phyloP scores from a whole-genome alignment of 1,140 invertebrate genomes.

The Drosophila ambigua region DNA sequence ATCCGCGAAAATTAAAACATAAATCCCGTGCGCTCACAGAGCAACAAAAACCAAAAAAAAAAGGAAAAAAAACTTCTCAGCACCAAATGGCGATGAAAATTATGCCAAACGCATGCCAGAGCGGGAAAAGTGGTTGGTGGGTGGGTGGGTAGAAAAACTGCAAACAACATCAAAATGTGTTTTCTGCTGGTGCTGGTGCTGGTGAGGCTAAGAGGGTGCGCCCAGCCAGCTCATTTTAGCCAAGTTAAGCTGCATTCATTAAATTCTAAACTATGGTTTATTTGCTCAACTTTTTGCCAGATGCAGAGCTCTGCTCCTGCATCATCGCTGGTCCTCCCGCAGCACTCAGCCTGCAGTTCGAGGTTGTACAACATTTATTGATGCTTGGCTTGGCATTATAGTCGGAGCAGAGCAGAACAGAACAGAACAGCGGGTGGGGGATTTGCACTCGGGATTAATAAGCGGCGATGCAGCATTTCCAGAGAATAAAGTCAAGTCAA shows the following conservation, averaged over 20 bases:
- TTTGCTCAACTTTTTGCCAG: constrained; percentile 49
- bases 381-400: constrained; percentile 69
- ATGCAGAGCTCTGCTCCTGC: neutral
- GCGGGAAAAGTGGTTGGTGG: neutral
- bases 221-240: constrained; percentile 72
- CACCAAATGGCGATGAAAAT: constrained; percentile 57
- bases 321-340: neutral
- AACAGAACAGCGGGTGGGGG: constrained; percentile 9
- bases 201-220: constrained; percentile 22
- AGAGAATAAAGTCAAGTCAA: constrained; percentile 18
- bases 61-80: constrained; percentile 26
- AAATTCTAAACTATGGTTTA: constrained; percentile 77
- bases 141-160: constrained; percentile 19
- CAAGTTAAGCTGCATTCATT: constrained; percentile 79
- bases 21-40: constrained; percentile 47
- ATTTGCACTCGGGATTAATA: constrained; percentile 71
- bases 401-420: constrained; percentile 10
- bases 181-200: neutral
- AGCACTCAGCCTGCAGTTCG: constrained; percentile 27
- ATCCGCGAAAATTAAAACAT: constrained; percentile 75
- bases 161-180: constrained; percentile 45
- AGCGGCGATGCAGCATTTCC: constrained; percentile 47
- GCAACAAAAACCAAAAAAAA: no score
- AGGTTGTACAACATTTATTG: constrained; percentile 75
- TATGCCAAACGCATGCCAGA: constrained; percentile 59